A percentile compares a stretch with the other conserved stretches of the same genome.
phyloP scores from a whole-genome alignment of 2,888 invertebrate species.

The Pachymerium ferrugineum region DNA sequence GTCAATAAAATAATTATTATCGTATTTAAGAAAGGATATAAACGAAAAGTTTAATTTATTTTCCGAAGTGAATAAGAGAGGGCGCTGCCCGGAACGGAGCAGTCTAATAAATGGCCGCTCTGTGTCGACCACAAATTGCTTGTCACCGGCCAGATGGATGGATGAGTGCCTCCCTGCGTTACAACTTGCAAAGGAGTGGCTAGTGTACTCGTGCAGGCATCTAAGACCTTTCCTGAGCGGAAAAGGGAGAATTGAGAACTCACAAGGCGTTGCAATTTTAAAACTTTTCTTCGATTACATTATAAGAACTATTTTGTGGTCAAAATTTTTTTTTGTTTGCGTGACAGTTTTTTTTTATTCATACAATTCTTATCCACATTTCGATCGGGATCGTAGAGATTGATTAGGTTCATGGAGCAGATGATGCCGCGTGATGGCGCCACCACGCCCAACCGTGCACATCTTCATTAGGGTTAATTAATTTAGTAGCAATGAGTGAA shows the following conservation, averaged over 20 bases:
- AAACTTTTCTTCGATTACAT: no score
- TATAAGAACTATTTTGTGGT: no score
- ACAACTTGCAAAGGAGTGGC: conserved; percentile 13
- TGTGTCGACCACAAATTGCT: conserved; percentile 18
- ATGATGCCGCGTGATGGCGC: conserved; percentile 17
- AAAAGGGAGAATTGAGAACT: neutral
- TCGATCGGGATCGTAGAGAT: neutral
- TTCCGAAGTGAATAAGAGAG: neutral
- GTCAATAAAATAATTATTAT: no score
- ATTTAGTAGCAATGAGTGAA: conserved; percentile 18
- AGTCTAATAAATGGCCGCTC: conserved; percentile 20
- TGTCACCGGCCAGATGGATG: conserved; percentile 19
- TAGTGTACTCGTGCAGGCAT: conserved; percentile 1
- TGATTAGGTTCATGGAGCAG: conserved; percentile 5
- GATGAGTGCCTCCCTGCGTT: conserved; percentile 27
- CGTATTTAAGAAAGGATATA: no score
- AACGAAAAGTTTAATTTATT: neutral
- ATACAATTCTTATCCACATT: neutral
- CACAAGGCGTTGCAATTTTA: no score
- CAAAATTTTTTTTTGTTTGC: no score
- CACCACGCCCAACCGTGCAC: conserved; percentile 20
- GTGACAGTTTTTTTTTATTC: no score
- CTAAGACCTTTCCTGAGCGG: neutral
- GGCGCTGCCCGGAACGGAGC: conserved; percentile 2
- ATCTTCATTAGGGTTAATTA: conserved; percentile 18